Percentiles rank a stretch among this genome's conserved stretches.
phyloP scores from a whole-genome alignment of 2,113 vertebrate genomes.

The Perccottus glenii region DNA sequence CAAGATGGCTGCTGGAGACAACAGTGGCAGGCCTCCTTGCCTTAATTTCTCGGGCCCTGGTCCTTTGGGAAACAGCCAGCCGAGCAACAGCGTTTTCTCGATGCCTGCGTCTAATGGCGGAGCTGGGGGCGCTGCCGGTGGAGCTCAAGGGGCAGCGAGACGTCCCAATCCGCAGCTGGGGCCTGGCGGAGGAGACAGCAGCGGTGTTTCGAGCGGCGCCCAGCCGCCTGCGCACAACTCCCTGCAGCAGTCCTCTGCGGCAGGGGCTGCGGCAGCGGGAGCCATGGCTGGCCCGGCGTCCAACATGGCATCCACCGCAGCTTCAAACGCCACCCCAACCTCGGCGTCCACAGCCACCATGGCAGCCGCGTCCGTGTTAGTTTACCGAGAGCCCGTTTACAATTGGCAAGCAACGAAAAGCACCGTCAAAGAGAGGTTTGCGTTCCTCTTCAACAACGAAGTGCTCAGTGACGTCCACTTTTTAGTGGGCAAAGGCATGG shows the following conservation, averaged over 20 bases:
- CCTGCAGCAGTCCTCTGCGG: constrained; percentile 71
- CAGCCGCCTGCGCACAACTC: constrained; percentile 76
- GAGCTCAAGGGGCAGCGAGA: constrained; percentile 66
- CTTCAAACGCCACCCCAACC: constrained; percentile 66
- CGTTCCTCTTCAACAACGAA: constrained; percentile 96
- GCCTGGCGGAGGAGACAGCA: constrained; percentile 77
- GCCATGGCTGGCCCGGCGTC: constrained; percentile 72
- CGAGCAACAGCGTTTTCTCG: constrained; percentile 79
- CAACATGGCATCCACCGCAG: constrained; percentile 72
- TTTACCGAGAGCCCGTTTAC: constrained; percentile 89
- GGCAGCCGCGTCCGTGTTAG: constrained; percentile 79
- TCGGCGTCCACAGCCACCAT: constrained; percentile 63
- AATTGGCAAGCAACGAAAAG: constrained; percentile 97
- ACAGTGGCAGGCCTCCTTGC: constrained; percentile 82
- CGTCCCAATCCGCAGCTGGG: constrained; percentile 80
- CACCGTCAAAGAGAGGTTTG: constrained; percentile 92
- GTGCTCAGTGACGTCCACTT: constrained; percentile 97
- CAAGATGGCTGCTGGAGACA: constrained; percentile 92
- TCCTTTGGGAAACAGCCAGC: constrained; percentile 79
- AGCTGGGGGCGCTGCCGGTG: constrained; percentile 58
- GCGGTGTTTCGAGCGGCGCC: constrained; percentile 71
- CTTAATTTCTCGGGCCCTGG: constrained; percentile 78
- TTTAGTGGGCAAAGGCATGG: constrained; percentile 93
- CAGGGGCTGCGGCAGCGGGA: constrained; percentile 68
- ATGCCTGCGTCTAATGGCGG: constrained; percentile 79